Evolutionary conservation across 2,797 vertebrate genomes (phyloP).

Genomic region (Galagoides demidoff): DNA sequence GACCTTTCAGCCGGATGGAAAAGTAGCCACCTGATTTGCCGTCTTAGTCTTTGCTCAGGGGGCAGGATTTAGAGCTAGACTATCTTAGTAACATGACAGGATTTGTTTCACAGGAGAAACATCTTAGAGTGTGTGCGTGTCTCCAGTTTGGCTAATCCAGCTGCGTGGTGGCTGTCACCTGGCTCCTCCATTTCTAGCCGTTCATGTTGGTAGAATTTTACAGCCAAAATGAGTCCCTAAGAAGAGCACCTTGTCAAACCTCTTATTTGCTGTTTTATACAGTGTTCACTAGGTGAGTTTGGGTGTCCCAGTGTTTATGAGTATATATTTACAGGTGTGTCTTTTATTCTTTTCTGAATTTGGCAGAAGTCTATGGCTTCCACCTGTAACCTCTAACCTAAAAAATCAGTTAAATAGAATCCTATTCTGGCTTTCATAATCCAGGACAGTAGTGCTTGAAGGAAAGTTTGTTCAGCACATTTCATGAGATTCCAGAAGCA

Average conservation of each 20-base stretch:
- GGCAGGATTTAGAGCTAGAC: not conserved
- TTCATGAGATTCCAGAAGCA: not conserved
- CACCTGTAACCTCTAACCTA: not conserved
- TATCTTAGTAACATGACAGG: too few species aligned
- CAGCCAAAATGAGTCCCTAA: not conserved
- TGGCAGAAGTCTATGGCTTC: not conserved
- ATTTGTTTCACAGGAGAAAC: not conserved
- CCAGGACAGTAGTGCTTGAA: not conserved
- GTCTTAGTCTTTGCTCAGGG: not conserved
- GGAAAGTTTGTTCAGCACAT: not conserved
- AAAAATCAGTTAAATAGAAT: not conserved
- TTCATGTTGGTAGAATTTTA: not conserved
- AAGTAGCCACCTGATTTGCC: fast-evolving
- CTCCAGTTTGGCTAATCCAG: not conserved
- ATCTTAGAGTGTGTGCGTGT: not conserved
- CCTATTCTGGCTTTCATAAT: not conserved
- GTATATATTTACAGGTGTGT: fast-evolving
- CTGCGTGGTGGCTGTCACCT: not conserved
- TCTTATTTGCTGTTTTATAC: too few species aligned
- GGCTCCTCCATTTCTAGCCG: not conserved
- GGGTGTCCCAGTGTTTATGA: fast-evolving
- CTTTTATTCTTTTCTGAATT: not conserved
- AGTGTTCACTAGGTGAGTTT: fast-evolving
- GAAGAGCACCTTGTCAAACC: not conserved
- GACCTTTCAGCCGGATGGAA: not conserved